A percentile compares a stretch with the other conserved stretches of the same genome.
Conservation (phyloP, 2,888 invertebrate genomes). For the Pilophorus perplexus region DNA sequence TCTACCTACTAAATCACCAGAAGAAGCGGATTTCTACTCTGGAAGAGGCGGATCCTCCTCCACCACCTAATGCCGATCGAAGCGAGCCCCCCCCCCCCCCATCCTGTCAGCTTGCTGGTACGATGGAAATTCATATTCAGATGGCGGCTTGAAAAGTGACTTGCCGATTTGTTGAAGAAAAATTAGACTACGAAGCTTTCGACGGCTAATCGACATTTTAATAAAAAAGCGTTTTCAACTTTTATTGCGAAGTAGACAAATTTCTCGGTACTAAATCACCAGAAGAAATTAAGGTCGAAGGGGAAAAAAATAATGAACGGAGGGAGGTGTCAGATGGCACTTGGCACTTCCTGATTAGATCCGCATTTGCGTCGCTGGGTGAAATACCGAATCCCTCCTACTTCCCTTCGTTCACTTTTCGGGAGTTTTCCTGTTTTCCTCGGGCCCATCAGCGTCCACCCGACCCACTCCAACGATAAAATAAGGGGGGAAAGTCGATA, state of each 20-base stretch:
- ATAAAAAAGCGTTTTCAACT: slow-evolving; percentile 13
- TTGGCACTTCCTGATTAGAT: slow-evolving; percentile 24
- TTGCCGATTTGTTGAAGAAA: too few relatives aligned
- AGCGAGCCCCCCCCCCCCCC: too few relatives aligned
- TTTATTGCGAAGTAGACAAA: slow-evolving; percentile 5
- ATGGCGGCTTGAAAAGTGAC: too few relatives aligned
- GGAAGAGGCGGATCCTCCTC: too few relatives aligned
- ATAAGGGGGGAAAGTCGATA: background rate
- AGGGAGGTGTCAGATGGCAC: slow-evolving; percentile 2
- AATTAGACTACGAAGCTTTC: too few relatives aligned
- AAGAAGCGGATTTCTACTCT: too few relatives aligned
- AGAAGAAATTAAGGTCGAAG: background rate
- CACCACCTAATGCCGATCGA: too few relatives aligned
- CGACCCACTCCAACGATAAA: background rate
- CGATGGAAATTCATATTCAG: too few relatives aligned
- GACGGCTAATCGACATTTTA: slow-evolving; percentile 16
- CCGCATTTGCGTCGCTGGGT: background rate
- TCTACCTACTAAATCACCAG: too few relatives aligned
- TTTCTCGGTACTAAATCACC: slow-evolving; percentile 9
- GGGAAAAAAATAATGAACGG: background rate
- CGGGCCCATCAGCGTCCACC: background rate
- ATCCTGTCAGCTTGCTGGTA: too few relatives aligned
- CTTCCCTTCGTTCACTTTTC: background rate
- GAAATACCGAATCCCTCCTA: background rate
- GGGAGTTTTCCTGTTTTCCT: background rate